A percentile compares a stretch with the other conserved stretches of the same genome.
These are phyloP conservation scores for Desmodus rotundus DNA, from an alignment of 2,113 vertebrate species.

Conservation along the genomic window DNA sequence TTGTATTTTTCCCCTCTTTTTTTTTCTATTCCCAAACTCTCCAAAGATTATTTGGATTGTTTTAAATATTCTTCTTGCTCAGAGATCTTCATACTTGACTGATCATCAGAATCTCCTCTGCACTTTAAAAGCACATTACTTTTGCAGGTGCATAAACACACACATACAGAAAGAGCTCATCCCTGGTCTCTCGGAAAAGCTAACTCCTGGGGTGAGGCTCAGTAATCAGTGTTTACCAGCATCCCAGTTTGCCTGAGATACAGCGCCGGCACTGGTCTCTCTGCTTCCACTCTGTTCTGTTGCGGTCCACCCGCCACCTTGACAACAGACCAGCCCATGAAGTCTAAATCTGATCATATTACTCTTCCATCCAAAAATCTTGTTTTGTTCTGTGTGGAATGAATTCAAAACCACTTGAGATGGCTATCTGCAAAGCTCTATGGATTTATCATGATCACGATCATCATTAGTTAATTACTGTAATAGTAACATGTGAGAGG, in stretches of 20 bases:
- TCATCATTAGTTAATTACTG: too few species aligned
- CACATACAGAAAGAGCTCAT: not conserved
- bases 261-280: not conserved
- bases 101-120: not conserved
- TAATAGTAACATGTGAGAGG: not conserved
- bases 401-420: not conserved
- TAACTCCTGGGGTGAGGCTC: not conserved
- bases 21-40: not conserved
- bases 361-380: not conserved
- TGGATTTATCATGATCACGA: not conserved
- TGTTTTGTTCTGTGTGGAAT: not conserved
- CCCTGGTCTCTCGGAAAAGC: not conserved
- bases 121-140: not conserved
- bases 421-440: not conserved
- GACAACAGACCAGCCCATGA: not conserved
- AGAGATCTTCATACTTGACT: not conserved
- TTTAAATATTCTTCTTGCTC: not conserved
- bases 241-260: not conserved
- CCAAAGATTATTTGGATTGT: not conserved
- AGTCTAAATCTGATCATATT: not conserved
- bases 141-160: too few species aligned
- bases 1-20: not conserved
- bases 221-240: not conserved
- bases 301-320: fast-evolving
- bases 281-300: not conserved